Evolutionary conservation across 2,888 invertebrate genomes (phyloP).

Genomic region (Asteroscopus sphinx): DNA sequence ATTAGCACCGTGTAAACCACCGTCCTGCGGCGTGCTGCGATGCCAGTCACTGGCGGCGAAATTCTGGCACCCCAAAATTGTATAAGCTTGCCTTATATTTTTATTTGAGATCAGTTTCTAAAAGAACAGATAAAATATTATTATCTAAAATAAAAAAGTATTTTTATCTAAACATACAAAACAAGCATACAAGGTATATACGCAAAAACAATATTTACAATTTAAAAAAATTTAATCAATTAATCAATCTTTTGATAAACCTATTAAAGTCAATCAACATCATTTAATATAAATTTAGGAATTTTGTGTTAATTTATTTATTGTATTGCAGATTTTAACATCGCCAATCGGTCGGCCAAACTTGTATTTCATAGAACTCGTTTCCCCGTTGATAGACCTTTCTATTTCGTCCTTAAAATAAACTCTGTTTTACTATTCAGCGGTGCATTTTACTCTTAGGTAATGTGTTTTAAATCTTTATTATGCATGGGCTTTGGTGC

Average conservation of each 20-base stretch:
- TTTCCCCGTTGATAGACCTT: conserved; percentile 51
- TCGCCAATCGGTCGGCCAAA: conserved; percentile 31
- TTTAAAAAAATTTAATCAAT: too few species aligned
- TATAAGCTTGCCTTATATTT: neutral
- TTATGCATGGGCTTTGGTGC: conserved; percentile 13
- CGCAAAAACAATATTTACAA: too few species aligned
- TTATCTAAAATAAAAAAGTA: conserved; percentile 23
- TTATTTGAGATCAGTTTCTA: neutral
- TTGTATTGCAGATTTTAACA: conserved; percentile 50
- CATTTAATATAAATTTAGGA: too few species aligned
- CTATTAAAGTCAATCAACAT: too few species aligned
- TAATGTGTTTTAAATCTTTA: conserved; percentile 15
- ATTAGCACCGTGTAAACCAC: too few species aligned
- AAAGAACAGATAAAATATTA: conserved; percentile 44
- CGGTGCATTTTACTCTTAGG: conserved; percentile 39
- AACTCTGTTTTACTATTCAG: conserved; percentile 34
- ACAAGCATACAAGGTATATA: too few species aligned
- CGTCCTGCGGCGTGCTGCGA: too few species aligned
- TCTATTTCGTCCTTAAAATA: conserved; percentile 27
- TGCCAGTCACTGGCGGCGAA: too few species aligned
- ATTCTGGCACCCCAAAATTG: too few species aligned
- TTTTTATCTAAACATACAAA: too few species aligned
- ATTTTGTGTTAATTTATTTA: conserved; percentile 1
- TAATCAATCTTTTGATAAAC: too few species aligned
- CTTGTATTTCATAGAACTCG: neutral